phyloP scores from a whole-genome alignment of 2,113 vertebrate species.

The Lipophrys pholis region DNA sequence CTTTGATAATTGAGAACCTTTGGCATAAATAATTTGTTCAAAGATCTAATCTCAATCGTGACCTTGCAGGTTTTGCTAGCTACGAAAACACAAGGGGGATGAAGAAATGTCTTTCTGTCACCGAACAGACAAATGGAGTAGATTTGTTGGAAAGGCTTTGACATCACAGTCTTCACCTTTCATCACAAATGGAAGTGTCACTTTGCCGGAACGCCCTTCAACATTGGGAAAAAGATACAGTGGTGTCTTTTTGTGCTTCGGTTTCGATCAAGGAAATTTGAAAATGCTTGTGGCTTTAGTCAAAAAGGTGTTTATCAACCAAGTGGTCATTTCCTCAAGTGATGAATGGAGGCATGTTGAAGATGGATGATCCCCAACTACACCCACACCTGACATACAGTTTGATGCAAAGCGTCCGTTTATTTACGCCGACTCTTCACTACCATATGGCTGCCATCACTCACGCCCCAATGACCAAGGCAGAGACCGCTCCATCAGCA shows the following conservation, averaged over 20 bases:
- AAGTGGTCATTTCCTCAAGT: slow-evolving; percentile 59
- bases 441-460: slow-evolving; percentile 60
- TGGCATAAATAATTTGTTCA: too few relatives aligned
- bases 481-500: slow-evolving; percentile 59
- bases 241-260: slow-evolving; percentile 1
- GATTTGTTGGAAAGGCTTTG: slow-evolving; percentile 48
- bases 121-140: slow-evolving; percentile 56
- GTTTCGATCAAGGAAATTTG: slow-evolving; percentile 28
- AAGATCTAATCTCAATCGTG: slow-evolving; percentile 57
- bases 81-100: slow-evolving; percentile 26
- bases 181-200: slow-evolving; percentile 20
- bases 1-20: too few relatives aligned
- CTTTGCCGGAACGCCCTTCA: slow-evolving; percentile 20
- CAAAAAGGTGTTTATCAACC: slow-evolving; percentile 62
- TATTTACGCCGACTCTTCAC: slow-evolving; percentile 59
- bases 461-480: slow-evolving; percentile 51
- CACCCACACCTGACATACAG: slow-evolving; percentile 57
- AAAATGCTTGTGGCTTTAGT: slow-evolving; percentile 46
- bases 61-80: slow-evolving; percentile 47
- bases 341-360: slow-evolving; percentile 65
- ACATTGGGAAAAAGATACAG: neutral
- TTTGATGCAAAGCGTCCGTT: slow-evolving; percentile 62
- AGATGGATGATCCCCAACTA: slow-evolving; percentile 49
- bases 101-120: slow-evolving; percentile 37
- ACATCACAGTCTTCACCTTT: slow-evolving; percentile 47